Evolutionary conservation across 2,113 vertebrate genomes (phyloP), one percentile per base, ranked within the genome.

Genomic region (Phasianus colchicus): DNA sequence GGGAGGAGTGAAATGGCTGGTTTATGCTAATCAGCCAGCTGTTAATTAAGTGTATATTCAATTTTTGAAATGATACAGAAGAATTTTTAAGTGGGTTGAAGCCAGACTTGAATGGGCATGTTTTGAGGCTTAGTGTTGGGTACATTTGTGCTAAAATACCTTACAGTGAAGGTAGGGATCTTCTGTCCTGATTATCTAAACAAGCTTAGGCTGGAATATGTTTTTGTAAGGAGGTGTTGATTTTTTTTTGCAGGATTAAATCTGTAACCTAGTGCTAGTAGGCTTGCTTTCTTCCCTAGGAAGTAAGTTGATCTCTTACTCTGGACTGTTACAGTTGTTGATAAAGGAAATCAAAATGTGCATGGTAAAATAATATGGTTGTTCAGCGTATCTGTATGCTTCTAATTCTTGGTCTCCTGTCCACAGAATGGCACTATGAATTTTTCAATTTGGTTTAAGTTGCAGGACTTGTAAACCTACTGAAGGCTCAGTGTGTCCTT

Each of bases 121-220:
- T 95, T 95, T 95, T 83, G 83, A 91, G 82, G 75, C 60, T 75
- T 86, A 78, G 71, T 65, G 78, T 72, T 40, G 29, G 73, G 83
- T 90, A 75, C 71, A 50, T 77, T 80, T 93, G 73, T 91, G 40
- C 75, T 71, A 38, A 63, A 86, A 95, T 96, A 88, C 89, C 57
- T 96, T 93, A 43, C 82, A 73, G 90, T 50, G 90, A 91, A 87
- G 83, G 74, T 60, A 93, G 87, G 92, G 86, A 90, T 86, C 63
- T 87, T 91, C 84, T 86, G 88, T 77, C 83, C 88, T 83, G 80
- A 91, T 95, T 93, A 72, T 69, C 42, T 63, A 87, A 96, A 89
- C 97, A 96, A 93, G 97, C 92, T 88, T 92, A 83, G 97, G 84
- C 95, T 93, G 54, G 95, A 93, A 93, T 45, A 86, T 69, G 48